These are phyloP conservation scores for Apeira syringaria DNA, from an alignment of 2,888 invertebrate species.

Conservation along the genomic window DNA sequence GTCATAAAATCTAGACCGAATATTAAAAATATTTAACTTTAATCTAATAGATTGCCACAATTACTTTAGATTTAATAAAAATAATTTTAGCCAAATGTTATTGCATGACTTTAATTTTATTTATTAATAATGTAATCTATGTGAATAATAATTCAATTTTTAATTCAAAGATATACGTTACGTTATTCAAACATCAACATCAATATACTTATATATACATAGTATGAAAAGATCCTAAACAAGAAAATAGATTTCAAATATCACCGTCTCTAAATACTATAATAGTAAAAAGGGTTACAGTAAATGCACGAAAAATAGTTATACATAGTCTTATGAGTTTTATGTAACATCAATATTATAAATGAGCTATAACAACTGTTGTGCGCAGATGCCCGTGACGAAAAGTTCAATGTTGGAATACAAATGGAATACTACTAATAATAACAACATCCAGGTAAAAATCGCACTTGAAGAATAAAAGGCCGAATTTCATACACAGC, in stretches of 20 bases:
- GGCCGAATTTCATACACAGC: conserved; percentile 30
- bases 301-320: conserved; percentile 83
- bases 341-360: conserved; percentile 62
- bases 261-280: conserved; percentile 74
- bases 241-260: conserved; percentile 74
- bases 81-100: conserved; percentile 25
- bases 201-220: conserved; percentile 61
- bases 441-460: conserved; percentile 5
- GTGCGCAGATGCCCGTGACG: conserved; percentile 48
- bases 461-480: background rate
- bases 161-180: conserved; percentile 48
- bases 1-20: conserved; percentile 35
- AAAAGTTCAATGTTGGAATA: background rate
- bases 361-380: conserved; percentile 57
- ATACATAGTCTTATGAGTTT: conserved; percentile 69
- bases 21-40: conserved; percentile 31
- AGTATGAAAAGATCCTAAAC: conserved; percentile 64
- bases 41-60: conserved; percentile 20
- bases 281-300: conserved; percentile 78
- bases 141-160: conserved; percentile 28
- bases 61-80: conserved; percentile 20
- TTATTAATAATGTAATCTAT: conserved; percentile 16
- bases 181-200: conserved; percentile 68
- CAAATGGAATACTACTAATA: too few species aligned
- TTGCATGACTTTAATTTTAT: conserved; percentile 24